Evolutionary conservation across 2,888 invertebrate genomes (phyloP).

Genomic region (Xestia rhomboidea): DNA sequence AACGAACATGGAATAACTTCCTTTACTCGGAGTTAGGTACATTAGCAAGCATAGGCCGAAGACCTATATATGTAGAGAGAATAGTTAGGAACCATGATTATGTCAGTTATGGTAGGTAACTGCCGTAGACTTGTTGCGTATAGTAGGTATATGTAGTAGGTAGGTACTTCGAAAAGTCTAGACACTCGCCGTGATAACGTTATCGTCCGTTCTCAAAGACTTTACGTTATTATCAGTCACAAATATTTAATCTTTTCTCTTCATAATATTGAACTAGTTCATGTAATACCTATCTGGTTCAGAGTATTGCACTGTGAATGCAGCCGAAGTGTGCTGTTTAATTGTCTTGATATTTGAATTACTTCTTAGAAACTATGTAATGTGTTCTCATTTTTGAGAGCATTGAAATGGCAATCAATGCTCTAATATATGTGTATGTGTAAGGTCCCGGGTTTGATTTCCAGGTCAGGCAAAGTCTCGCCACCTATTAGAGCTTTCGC

Average conservation of each 20-base stretch:
- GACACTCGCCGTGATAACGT: slow-evolving; percentile 51
- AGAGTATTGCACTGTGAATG: slow-evolving; percentile 1
- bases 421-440: not conserved
- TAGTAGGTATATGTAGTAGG: slow-evolving; percentile 29
- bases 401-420: not conserved
- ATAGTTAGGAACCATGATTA: slow-evolving; percentile 6
- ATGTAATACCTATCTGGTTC: slow-evolving; percentile 23
- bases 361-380: not conserved
- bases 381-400: not conserved
- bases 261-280: slow-evolving; percentile 35
- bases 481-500: too few relatives aligned
- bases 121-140: slow-evolving; percentile 46
- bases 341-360: not conserved
- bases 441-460: not conserved
- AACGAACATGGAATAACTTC: not conserved
- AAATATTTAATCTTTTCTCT: slow-evolving; percentile 33
- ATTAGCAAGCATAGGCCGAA: slow-evolving; percentile 17
- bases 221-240: slow-evolving; percentile 43
- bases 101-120: slow-evolving; percentile 35
- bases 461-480: too few relatives aligned
- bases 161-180: slow-evolving; percentile 49
- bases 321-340: not conserved
- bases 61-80: slow-evolving; percentile 2
- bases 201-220: slow-evolving; percentile 42
- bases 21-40: slow-evolving; percentile 23